Conservation (phyloP, 2,797 vertebrate genomes). For the Spondyliosoma cantharus region DNA sequence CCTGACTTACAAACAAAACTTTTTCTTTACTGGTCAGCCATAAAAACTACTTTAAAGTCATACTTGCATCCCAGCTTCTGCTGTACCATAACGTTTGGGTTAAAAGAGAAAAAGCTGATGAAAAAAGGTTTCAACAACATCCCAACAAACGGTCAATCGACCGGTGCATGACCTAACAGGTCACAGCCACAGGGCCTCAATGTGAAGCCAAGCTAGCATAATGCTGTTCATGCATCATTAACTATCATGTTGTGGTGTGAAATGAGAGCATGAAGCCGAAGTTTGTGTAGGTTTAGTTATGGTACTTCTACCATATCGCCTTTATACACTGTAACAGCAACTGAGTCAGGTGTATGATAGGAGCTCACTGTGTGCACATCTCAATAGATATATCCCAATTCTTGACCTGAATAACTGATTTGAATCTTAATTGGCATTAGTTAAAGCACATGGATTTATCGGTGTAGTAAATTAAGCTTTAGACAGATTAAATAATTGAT, state of each 20-base stretch:
- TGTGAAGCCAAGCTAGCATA: slow-evolving; percentile 73
- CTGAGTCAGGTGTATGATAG: background rate
- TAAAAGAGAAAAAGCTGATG: background rate
- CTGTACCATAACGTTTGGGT: background rate
- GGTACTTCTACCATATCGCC: slow-evolving; percentile 29
- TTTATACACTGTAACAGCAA: slow-evolving; percentile 25
- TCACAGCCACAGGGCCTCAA: slow-evolving; percentile 42
- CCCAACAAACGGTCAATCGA: slow-evolving; percentile 32
- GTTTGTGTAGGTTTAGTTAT: slow-evolving; percentile 44
- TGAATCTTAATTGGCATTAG: background rate
- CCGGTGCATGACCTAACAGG: slow-evolving; percentile 53
- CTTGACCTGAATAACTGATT: background rate
- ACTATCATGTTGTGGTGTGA: slow-evolving; percentile 64
- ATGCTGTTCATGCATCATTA: slow-evolving; percentile 73
- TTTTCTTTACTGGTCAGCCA: background rate
- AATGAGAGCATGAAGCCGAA: slow-evolving; percentile 66
- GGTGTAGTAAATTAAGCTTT: background rate
- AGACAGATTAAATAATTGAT: background rate
- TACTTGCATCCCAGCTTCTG: background rate
- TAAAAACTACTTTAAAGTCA: background rate
- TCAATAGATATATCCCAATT: background rate
- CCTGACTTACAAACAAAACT: background rate
- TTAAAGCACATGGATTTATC: background rate
- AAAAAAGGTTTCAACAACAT: slow-evolving; percentile 23
- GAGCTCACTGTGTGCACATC: background rate